phyloP scores from a whole-genome alignment of 2,797 vertebrate species.

The Halcyon badia region DNA sequence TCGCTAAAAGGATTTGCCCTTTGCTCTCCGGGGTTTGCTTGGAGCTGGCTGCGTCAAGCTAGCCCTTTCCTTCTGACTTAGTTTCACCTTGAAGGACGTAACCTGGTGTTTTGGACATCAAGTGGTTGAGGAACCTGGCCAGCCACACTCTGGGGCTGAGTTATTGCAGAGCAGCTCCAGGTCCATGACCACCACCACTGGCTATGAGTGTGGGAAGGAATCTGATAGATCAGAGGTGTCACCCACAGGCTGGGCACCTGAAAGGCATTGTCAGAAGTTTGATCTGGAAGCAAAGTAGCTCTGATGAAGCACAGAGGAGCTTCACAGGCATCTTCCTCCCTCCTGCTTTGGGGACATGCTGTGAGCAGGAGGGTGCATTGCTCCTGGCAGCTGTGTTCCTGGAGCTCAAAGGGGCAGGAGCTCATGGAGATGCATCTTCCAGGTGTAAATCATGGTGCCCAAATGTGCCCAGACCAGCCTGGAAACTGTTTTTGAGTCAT shows the following conservation, averaged over 20 bases:
- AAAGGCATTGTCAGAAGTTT: background rate
- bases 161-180: background rate
- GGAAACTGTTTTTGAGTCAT: background rate
- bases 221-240: background rate
- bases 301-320: background rate
- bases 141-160: background rate
- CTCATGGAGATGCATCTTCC: background rate
- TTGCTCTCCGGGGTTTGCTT: background rate
- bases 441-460: background rate
- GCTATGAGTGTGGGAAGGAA: background rate
- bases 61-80: background rate
- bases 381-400: background rate
- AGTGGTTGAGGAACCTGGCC: background rate
- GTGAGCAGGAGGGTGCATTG: background rate
- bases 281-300: background rate
- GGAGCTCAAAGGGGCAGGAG: background rate
- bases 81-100: background rate
- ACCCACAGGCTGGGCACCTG: background rate
- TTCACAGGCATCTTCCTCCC: background rate
- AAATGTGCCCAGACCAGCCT: accelerated
- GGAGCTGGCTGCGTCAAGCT: background rate
- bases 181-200: background rate
- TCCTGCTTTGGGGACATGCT: accelerated
- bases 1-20: background rate
- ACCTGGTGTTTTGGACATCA: background rate